Evolutionary conservation across 2,888 invertebrate species (phyloP).

Genomic region (Papilio gigon): DNA sequence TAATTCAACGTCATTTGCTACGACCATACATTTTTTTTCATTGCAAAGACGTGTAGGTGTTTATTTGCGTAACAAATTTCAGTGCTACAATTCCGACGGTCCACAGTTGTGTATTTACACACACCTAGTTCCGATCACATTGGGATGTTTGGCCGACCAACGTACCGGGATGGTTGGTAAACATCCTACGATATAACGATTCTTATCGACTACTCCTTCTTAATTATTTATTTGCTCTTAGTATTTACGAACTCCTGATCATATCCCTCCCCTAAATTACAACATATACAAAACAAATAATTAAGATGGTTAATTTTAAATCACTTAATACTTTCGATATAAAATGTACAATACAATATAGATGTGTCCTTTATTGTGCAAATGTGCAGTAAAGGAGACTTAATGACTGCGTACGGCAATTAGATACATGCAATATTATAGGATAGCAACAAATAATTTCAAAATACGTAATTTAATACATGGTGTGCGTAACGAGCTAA

Average conservation of each 20-base stretch:
- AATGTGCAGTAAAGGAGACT: no score
- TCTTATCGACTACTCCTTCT: neutral
- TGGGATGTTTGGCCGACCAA: conserved; percentile 29
- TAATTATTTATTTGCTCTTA: neutral
- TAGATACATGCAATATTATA: no score
- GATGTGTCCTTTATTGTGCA: no score
- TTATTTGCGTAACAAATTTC: conserved; percentile 27
- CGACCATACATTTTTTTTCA: neutral
- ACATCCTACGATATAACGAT: conserved; percentile 28
- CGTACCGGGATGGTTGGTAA: conserved; percentile 28
- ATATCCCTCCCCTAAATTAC: no score
- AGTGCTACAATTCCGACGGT: neutral
- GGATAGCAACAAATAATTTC: neutral
- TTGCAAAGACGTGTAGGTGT: conserved; percentile 8
- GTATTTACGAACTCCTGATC: neutral
- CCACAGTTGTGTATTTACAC: conserved; percentile 14
- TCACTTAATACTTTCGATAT: no score
- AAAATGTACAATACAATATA: no score
- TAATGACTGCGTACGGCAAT: no score
- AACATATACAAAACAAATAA: no score
- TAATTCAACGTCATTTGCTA: neutral
- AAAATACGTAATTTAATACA: neutral
- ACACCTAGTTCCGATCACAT: conserved; percentile 18
- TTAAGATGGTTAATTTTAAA: no score
- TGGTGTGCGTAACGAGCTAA: neutral